Conservation (phyloP, 2,797 vertebrate species). For the Heterohyrax brucei region DNA sequence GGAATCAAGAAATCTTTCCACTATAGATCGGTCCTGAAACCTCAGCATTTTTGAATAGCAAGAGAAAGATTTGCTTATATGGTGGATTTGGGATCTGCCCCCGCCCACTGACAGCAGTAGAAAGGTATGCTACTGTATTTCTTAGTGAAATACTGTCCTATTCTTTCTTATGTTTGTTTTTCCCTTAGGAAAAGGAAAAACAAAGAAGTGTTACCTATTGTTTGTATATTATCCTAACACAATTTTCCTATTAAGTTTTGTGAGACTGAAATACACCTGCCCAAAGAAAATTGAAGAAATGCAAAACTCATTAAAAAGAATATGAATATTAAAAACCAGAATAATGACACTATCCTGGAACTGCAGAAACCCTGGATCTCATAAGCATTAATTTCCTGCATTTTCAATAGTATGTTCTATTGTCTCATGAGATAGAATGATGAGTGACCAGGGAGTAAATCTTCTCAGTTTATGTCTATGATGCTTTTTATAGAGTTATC, state of each 20-base stretch:
- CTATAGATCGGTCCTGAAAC: neutral
- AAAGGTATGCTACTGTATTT: neutral
- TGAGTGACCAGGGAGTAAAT: neutral
- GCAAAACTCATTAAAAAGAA: conserved; percentile 68
- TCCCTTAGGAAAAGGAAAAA: conserved; percentile 12
- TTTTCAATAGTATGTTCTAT: neutral
- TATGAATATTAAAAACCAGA: conserved; percentile 62
- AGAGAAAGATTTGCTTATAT: neutral
- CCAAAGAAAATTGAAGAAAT: conserved; percentile 71
- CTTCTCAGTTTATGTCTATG: neutral
- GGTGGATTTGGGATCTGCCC: neutral
- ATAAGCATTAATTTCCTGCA: conserved; percentile 15
- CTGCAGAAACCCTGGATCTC: neutral
- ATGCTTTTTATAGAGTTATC: neutral
- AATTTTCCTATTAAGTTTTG: conserved; percentile 67
- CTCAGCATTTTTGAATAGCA: neutral
- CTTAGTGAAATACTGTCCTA: conserved; percentile 45
- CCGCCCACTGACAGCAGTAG: neutral
- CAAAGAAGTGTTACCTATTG: neutral
- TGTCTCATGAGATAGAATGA: neutral
- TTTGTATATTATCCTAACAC: conserved; percentile 29
- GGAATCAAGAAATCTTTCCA: neutral
- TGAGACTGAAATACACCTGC: conserved; percentile 66
- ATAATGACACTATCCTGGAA: conserved; percentile 48
- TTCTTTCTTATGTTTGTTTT: conserved; percentile 51